Conservation (phyloP, 2,888 invertebrate species). For the Dyspetes luteomarginatus region DNA sequence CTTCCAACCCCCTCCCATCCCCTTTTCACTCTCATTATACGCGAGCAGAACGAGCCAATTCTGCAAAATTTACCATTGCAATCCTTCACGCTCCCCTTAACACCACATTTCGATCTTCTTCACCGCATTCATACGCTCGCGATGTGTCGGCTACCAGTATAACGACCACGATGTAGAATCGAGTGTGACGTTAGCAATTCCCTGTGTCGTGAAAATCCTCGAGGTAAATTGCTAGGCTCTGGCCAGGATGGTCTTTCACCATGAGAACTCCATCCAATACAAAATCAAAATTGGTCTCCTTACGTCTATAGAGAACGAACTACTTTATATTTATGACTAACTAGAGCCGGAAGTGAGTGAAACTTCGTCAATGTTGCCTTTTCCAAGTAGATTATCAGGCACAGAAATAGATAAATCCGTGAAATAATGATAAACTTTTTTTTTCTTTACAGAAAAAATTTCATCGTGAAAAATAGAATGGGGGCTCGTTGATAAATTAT, state of each 20-base stretch:
- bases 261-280: too few relatives aligned
- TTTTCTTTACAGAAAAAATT: too few relatives aligned
- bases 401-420: too few relatives aligned
- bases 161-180: not conserved
- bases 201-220: not conserved
- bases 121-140: not conserved
- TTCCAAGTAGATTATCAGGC: too few relatives aligned
- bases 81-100: conserved; percentile 19
- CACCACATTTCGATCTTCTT: conserved; percentile 27
- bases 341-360: too few relatives aligned
- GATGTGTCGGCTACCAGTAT: not conserved
- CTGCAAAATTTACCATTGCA: conserved; percentile 46
- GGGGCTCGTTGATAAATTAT: too few relatives aligned
- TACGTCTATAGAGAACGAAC: too few relatives aligned
- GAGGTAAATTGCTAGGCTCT: not conserved
- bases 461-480: too few relatives aligned
- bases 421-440: too few relatives aligned
- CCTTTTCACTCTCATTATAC: conserved; percentile 23
- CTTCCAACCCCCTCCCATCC: not conserved
- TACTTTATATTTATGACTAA: too few relatives aligned
- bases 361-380: too few relatives aligned
- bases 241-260: not conserved
- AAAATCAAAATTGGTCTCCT: too few relatives aligned
- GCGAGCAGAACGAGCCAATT: conserved; percentile 43
- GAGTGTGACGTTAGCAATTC: not conserved